Base-by-base conservation (phyloP, 2,888 invertebrate genomes). In the Molanna angustata region DNA sequence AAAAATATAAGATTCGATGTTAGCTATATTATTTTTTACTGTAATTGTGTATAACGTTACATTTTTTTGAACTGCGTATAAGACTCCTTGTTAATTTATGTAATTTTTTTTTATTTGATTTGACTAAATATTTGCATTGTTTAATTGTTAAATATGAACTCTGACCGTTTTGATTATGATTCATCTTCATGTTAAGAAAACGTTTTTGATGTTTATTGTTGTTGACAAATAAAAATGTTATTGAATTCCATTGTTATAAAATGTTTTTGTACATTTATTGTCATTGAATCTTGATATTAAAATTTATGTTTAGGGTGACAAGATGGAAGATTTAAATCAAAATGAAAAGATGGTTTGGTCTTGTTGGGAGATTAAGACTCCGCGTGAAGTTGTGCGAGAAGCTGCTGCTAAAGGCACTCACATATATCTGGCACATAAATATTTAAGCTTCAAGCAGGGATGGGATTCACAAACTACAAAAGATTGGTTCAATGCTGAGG, bases 341-440 rank as follows among this genome's bases (percentile, higher is more conserved):
- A 79, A 80, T 68, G 72, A 79, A 60, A 79, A 77, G 61, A 78
- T 74, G 44, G 75, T 85, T 61, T 85, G 85, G 85, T 73, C 75
- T 46, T 83, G 81, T 60, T 86, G 85, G 85, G 77, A 78, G 56
- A 74, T 71, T 49, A 79, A 83, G 61, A 79, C 82, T 33, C 74
- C 80, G 22, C 71, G 80, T 63, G 84, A 85, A 68, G 80, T 85
- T 37, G 82, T 82, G 0, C 72, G 85, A 61, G 85, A 86, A 66
- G 82, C 85, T 11, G 84, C 83, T 21, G 80, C 82, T 1, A 85
- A 86, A 65, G 85, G 85, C 14, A 78, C 79, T 20, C 80, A 83
- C 21, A 76, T 84, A 40, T 69, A 72, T 27, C 66, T 85, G 49
- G 84, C 83, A 33, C 67, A 80, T 46, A 76, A 73, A 61, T 85